phyloP scores from a whole-genome alignment of 2,113 vertebrate species.

The Atherinomorus stipes region DNA sequence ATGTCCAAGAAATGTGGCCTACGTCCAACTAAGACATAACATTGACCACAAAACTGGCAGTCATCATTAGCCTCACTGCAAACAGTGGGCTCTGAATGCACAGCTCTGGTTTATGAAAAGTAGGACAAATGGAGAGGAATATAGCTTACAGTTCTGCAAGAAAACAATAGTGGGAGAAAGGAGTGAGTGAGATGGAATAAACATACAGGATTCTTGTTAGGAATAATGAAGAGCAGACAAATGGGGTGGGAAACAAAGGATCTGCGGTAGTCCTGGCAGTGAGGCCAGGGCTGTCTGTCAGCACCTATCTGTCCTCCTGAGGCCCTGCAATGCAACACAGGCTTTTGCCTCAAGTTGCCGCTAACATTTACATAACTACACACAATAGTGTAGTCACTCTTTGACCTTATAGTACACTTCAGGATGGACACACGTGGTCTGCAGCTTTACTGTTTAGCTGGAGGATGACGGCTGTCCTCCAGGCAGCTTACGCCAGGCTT shows the following conservation, averaged over 20 bases:
- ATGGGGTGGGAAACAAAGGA: neutral
- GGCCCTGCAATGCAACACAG: slow-evolving; percentile 32
- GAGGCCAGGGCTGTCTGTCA: slow-evolving; percentile 57
- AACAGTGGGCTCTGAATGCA: slow-evolving; percentile 20
- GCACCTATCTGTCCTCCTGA: slow-evolving; percentile 58
- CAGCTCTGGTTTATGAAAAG: slow-evolving; percentile 35
- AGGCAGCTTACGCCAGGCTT: slow-evolving; percentile 43
- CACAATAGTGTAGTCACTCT: slow-evolving; percentile 43
- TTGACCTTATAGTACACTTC: slow-evolving; percentile 51
- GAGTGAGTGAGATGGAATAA: neutral
- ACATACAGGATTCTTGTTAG: slow-evolving; percentile 11
- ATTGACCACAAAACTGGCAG: slow-evolving; percentile 26
- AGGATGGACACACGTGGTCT: slow-evolving; percentile 23
- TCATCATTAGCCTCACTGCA: slow-evolving; percentile 29
- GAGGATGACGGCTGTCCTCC: slow-evolving; percentile 41
- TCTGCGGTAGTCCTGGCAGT: slow-evolving; percentile 20
- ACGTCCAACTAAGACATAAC: slow-evolving; percentile 32
- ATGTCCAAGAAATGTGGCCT: neutral
- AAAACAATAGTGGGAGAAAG: slow-evolving; percentile 4
- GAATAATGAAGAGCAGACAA: slow-evolving; percentile 17
- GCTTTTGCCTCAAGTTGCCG: slow-evolving; percentile 40
- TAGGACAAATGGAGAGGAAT: slow-evolving; percentile 14
- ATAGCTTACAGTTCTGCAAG: neutral
- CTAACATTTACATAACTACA: slow-evolving; percentile 64
- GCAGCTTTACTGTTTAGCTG: slow-evolving; percentile 28